Evolutionary conservation across 1,140 invertebrate species (phyloP).

Genomic region (Monomorium pharaonis): DNA sequence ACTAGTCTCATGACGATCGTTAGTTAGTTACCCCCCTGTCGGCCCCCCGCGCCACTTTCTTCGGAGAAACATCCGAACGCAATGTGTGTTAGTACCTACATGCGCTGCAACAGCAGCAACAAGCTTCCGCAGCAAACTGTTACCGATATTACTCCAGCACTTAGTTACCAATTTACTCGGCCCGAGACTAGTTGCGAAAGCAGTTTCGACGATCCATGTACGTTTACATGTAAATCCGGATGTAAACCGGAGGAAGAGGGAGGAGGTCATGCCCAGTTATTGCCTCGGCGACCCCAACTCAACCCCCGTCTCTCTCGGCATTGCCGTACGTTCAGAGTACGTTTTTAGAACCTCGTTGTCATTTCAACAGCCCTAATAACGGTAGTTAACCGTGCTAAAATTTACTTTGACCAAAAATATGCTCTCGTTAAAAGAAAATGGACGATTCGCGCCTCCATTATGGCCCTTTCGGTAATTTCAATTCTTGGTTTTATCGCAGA

Average conservation of each 20-base stretch:
- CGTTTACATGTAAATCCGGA: conserved; percentile 71
- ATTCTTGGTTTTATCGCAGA: neutral
- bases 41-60: conserved; percentile 27
- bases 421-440: conserved; percentile 11
- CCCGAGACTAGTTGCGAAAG: conserved; percentile 37
- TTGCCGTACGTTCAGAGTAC: conserved; percentile 38
- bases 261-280: conserved; percentile 68
- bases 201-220: conserved; percentile 63
- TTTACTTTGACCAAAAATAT: conserved; percentile 32
- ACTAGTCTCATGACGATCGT: conserved; percentile 60
- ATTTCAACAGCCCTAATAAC: conserved; percentile 49
- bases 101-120: conserved; percentile 41
- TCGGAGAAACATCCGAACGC: conserved; percentile 8
- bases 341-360: conserved; percentile 58
- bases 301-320: neutral
- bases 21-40: conserved; percentile 29
- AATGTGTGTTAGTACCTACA: conserved; percentile 38
- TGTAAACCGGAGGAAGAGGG: conserved; percentile 64
- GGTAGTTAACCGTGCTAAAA: conserved; percentile 54
- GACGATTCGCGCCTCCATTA: neutral
- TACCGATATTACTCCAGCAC: conserved; percentile 69
- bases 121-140: conserved; percentile 59
- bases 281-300: conserved; percentile 12
- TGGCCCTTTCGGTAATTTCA: neutral
- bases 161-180: conserved; percentile 73